phyloP scores from a whole-genome alignment of 2,113 vertebrate genomes.

The Elaphurus davidianus region DNA sequence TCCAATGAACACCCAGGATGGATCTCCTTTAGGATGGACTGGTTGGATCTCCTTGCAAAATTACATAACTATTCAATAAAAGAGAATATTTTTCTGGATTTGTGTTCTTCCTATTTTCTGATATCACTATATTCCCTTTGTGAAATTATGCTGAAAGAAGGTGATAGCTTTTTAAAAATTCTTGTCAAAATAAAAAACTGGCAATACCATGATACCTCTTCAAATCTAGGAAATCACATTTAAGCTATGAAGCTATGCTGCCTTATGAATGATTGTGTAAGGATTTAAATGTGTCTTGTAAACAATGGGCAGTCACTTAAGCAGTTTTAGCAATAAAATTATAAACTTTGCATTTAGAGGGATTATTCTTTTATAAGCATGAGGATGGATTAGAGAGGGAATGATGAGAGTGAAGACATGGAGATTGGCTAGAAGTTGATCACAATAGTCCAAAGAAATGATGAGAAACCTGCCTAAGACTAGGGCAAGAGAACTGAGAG shows the following conservation, averaged over 20 bases:
- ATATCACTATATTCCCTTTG: neutral
- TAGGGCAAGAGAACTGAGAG: neutral
- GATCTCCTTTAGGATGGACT: too few species aligned
- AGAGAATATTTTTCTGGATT: neutral
- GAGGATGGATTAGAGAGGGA: neutral
- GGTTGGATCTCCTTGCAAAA: neutral
- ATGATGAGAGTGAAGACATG: neutral
- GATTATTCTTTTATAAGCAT: neutral
- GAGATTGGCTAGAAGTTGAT: neutral
- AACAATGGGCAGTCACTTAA: neutral
- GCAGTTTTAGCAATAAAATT: neutral
- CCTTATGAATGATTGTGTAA: neutral
- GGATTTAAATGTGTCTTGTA: neutral
- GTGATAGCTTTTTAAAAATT: neutral
- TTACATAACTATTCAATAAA: neutral
- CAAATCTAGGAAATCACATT: neutral
- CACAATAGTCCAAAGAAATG: neutral
- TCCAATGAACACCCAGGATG: too few species aligned
- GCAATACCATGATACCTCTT: neutral
- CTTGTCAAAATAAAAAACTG: neutral
- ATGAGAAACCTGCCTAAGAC: neutral
- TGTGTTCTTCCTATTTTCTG: neutral
- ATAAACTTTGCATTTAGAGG: neutral
- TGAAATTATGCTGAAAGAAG: neutral
- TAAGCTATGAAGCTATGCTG: neutral